Percentiles rank a stretch among this genome's conserved stretches.
Conservation (phyloP, 1,140 invertebrate species). For the Pseudomyrmex concolor region DNA sequence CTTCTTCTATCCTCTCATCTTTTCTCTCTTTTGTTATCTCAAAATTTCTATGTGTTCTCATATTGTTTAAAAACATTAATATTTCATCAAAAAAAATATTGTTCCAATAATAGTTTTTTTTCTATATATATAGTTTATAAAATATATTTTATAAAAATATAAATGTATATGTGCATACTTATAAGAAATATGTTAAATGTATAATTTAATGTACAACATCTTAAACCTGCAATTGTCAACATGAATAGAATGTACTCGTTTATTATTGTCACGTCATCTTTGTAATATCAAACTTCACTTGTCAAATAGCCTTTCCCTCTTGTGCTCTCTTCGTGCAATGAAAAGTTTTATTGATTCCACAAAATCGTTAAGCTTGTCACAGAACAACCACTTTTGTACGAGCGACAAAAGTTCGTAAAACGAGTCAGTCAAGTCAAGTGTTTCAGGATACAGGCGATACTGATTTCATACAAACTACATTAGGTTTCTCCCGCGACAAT, state of each 20-base stretch:
- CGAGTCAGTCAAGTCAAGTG: too few relatives aligned
- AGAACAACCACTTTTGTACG: constrained; percentile 20
- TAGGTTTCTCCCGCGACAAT: constrained; percentile 31
- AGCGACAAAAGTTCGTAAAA: constrained; percentile 23
- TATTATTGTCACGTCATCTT: constrained; percentile 5
- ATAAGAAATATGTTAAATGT: too few relatives aligned
- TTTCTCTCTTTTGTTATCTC: too few relatives aligned
- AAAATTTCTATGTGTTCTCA: too few relatives aligned
- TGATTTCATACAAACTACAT: not conserved
- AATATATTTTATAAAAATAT: too few relatives aligned
- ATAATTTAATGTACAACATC: too few relatives aligned
- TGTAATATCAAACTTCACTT: constrained; percentile 39
- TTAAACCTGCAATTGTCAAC: not conserved
- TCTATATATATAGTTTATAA: too few relatives aligned
- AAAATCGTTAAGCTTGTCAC: constrained; percentile 29
- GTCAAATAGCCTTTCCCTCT: constrained; percentile 54
- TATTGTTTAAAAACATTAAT: too few relatives aligned
- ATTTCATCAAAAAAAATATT: too few relatives aligned
- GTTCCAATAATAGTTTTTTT: too few relatives aligned
- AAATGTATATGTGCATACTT: too few relatives aligned
- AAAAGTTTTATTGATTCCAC: constrained; percentile 56
- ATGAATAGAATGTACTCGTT: not conserved
- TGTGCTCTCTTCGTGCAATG: constrained; percentile 13
- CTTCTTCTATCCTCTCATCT: too few relatives aligned
- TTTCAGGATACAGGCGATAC: not conserved